These are phyloP conservation scores for Asarcornis scutulata DNA, from an alignment of 2,113 vertebrate species.

Conservation along the genomic window DNA sequence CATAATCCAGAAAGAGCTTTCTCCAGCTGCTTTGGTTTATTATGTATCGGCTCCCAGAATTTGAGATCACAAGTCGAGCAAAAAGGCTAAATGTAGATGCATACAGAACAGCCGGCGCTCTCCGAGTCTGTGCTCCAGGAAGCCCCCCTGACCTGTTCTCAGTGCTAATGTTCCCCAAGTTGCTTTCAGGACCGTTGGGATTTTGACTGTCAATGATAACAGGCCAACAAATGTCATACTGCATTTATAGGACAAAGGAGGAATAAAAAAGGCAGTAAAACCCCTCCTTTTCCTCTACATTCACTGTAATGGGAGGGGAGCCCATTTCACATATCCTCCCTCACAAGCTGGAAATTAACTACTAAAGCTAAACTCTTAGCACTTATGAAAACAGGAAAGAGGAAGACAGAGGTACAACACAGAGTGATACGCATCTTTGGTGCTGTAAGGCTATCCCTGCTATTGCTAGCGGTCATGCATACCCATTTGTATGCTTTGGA, in stretches of 20 bases:
- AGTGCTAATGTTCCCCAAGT: not conserved
- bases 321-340: not conserved
- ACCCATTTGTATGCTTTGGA: not conserved
- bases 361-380: slow-evolving; percentile 15
- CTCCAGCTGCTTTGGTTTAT: slow-evolving; percentile 72
- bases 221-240: slow-evolving; percentile 19
- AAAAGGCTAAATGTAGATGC: slow-evolving; percentile 48
- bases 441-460: not conserved
- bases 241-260: slow-evolving; percentile 5
- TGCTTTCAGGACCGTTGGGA: not conserved
- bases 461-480: not conserved
- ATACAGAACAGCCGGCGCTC: not conserved
- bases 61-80: slow-evolving; percentile 57
- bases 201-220: not conserved
- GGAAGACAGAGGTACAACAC: not conserved
- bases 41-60: slow-evolving; percentile 62
- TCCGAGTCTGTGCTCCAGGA: not conserved
- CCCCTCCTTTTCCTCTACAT: not conserved
- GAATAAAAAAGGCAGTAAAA: not conserved
- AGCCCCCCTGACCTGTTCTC: slow-evolving; percentile 17
- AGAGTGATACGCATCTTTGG: not conserved
- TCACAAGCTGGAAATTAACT: not conserved
- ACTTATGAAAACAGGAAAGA: not conserved
- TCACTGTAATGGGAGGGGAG: not conserved
- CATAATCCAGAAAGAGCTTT: slow-evolving; percentile 63